Evolutionary conservation across 2,797 vertebrate species (phyloP), one percentile per base, ranked within the genome.

Genomic region (Enteromius paludinosus): DNA sequence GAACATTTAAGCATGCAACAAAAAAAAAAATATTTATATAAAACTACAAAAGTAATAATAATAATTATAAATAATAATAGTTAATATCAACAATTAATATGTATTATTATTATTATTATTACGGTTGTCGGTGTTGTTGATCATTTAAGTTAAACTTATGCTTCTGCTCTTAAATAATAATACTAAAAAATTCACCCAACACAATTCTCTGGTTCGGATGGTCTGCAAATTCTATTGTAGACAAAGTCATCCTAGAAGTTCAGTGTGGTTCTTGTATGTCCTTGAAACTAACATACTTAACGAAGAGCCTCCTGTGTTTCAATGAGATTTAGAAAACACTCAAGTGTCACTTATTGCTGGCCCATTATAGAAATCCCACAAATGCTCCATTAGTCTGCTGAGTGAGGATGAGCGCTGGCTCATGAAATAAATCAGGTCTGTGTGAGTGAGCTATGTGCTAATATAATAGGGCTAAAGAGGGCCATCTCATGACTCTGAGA

Each of bases 311-410:
- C 2, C 6, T 35, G 17, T 43, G 49, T 68, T 79, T 35, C 3
- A 30, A 65, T 52, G 12, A 38, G 49, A 66, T 52, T 41, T 66
- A 52, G 18, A 68, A 49, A 70, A 70, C 49, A 59, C 35, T 79
- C 52, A 70, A 79, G 52, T 70, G 66, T 69, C 78, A 35, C 41
- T 79, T 69, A 54, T 79, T 43, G 17, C 15, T 38, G 38, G 59
- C 33, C 35, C 35, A 45, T 70, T 56, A 70, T 18, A 70, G 23
- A 43, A 25, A 54, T 56, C 9, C 52, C 49, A 79, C 49, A 70
- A 30, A 70, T 79, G 49, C 35, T 59, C 23, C 66, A 79, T 79
- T 70, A 79, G 78, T 59, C 65, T 70, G 52, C 38, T 59, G 47
- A 79, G 23, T 56, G 47, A 69, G 65, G 52, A 45, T 69, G 78